phyloP scores from a whole-genome alignment of 2,797 vertebrate genomes.

The Falco columbarius region DNA sequence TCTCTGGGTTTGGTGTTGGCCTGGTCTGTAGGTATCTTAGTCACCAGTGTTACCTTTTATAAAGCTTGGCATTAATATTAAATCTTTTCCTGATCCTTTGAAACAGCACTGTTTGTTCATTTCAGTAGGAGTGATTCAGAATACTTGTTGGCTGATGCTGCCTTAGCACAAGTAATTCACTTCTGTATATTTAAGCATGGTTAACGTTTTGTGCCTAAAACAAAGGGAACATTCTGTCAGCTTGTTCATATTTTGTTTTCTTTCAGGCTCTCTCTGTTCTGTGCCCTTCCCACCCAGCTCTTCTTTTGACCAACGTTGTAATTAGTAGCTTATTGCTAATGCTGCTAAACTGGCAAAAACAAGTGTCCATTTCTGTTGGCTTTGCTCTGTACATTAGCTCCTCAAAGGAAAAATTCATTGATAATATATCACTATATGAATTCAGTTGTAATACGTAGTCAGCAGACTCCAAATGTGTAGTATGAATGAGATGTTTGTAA shows the following conservation, averaged over 20 bases:
- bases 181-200: slow-evolving; percentile 3
- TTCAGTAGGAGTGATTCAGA: slow-evolving; percentile 32
- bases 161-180: neutral
- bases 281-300: neutral
- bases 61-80: neutral
- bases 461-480: neutral
- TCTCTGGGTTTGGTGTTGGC: neutral
- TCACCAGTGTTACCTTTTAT: neutral
- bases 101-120: neutral
- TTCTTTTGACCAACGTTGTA: neutral
- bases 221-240: slow-evolving; percentile 54
- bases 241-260: slow-evolving; percentile 31
- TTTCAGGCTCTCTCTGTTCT: slow-evolving; percentile 13
- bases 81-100: neutral
- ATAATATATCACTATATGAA: neutral
- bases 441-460: neutral
- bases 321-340: neutral
- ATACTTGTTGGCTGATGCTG: neutral
- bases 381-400: neutral
- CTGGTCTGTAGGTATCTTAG: neutral
- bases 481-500: neutral
- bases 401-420: neutral
- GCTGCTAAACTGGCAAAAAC: neutral
- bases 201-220: slow-evolving; percentile 56
- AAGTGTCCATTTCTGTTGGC: neutral